Evolutionary conservation across 2,797 vertebrate genomes (phyloP).

Genomic region (Anniella stebbinsi): DNA sequence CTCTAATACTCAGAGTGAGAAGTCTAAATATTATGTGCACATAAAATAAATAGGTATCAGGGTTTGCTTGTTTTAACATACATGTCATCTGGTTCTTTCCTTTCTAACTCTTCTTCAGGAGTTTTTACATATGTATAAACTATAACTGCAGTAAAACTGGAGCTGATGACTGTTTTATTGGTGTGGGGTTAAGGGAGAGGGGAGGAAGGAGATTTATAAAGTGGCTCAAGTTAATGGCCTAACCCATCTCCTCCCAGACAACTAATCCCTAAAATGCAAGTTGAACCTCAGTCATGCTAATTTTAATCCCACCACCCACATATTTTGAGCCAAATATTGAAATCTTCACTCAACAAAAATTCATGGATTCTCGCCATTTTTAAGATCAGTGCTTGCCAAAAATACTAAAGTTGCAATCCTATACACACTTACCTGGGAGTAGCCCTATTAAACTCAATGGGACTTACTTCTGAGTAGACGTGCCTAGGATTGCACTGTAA

Average conservation of each 20-base stretch:
- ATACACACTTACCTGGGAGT: not conserved
- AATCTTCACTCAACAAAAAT: slow-evolving; percentile 32
- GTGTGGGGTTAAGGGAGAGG: not conserved
- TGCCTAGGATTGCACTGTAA: too few relatives aligned
- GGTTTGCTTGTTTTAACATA: not conserved
- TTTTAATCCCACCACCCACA: not conserved
- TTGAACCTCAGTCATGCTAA: slow-evolving; percentile 14
- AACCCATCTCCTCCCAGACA: slow-evolving; percentile 7
- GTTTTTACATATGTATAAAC: slow-evolving; percentile 13
- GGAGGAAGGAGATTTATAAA: slow-evolving; percentile 25
- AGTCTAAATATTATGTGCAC: not conserved
- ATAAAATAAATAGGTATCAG: not conserved
- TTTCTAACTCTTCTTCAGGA: slow-evolving; percentile 41
- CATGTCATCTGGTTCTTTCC: slow-evolving; percentile 10
- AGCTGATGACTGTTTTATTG: slow-evolving; percentile 47
- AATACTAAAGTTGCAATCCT: too few relatives aligned
- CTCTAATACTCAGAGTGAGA: not conserved
- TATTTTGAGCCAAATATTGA: slow-evolving; percentile 43
- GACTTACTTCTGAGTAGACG: too few relatives aligned
- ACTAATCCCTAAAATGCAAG: slow-evolving; percentile 35
- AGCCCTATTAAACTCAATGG: too few relatives aligned
- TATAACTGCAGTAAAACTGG: slow-evolving; percentile 36
- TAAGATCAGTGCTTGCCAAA: not conserved
- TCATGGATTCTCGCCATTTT: slow-evolving; percentile 19
- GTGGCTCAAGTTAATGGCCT: not conserved